Evolutionary conservation across 2,797 vertebrate genomes (phyloP).

Genomic region (Borostomias antarcticus): DNA sequence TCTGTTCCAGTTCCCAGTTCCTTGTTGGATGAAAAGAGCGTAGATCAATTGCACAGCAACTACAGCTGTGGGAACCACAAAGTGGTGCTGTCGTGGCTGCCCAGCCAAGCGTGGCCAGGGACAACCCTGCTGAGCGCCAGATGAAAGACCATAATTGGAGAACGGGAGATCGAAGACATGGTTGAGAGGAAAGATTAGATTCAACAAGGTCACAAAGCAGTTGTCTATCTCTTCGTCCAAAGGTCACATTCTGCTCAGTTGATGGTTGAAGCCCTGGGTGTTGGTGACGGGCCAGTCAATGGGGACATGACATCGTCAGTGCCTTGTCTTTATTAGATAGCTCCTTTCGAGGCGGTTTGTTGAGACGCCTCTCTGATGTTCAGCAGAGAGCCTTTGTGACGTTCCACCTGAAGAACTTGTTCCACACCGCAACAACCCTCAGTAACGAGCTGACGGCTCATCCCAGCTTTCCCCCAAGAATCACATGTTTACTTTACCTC

Average conservation of each 20-base stretch:
- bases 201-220: not conserved
- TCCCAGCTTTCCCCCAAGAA: not conserved
- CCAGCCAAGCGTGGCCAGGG: not conserved
- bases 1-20: not conserved
- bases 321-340: no score
- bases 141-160: not conserved
- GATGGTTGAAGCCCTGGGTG: not conserved
- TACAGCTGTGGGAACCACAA: not conserved
- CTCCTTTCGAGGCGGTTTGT: not conserved
- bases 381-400: not conserved
- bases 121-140: conserved; percentile 7
- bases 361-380: not conserved
- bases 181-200: not conserved
- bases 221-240: not conserved
- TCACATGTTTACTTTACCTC: not conserved
- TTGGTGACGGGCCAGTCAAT: not conserved
- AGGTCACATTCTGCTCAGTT: not conserved
- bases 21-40: no score
- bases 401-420: conserved; percentile 10
- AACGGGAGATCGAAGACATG: not conserved
- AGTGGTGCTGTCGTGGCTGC: not conserved
- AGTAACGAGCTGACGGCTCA: not conserved
- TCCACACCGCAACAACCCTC: conserved; percentile 1
- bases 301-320: no score
- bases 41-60: not conserved